Evolutionary conservation across 1,140 invertebrate genomes (phyloP).

Genomic region (Drosophila repletoides): DNA sequence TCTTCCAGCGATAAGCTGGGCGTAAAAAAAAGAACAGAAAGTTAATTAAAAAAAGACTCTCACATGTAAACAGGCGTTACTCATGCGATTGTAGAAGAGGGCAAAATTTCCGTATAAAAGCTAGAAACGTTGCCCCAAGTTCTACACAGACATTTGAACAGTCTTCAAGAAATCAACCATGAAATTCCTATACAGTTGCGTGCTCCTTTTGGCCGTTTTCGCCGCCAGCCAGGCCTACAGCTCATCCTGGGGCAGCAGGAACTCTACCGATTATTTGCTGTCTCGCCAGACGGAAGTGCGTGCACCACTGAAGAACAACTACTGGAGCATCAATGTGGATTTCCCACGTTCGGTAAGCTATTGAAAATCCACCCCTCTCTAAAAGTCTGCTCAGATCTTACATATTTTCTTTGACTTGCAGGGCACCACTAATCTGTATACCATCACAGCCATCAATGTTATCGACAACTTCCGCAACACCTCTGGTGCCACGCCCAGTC

Average conservation of each 20-base stretch:
- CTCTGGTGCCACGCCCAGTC: constrained; percentile 51
- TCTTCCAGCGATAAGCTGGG: constrained; percentile 11
- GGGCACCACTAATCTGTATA: constrained; percentile 46
- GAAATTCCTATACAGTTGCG: constrained; percentile 52
- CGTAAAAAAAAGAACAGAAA: constrained; percentile 6
- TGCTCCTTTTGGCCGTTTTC: constrained; percentile 56
- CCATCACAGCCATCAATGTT: constrained; percentile 50
- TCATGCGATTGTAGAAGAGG: constrained; percentile 14
- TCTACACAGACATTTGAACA: constrained; percentile 15
- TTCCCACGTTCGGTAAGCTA: constrained; percentile 62
- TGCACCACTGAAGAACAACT: constrained; percentile 53
- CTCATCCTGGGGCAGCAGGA: constrained; percentile 53
- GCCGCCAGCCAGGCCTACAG: constrained; percentile 51
- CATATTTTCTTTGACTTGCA: constrained; percentile 1
- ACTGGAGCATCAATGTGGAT: constrained; percentile 54
- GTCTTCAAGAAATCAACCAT: constrained; percentile 31
- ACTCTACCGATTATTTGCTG: constrained; percentile 46
- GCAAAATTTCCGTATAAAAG: constrained; percentile 42
- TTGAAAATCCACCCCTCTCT: no score
- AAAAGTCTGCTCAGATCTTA: neutral
- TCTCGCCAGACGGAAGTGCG: constrained; percentile 52
- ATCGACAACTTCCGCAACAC: constrained; percentile 73
- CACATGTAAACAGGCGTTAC: constrained; percentile 34
- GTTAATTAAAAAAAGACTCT: constrained; percentile 24
- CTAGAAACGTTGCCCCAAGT: neutral